Base-by-base conservation (phyloP, 1,140 invertebrate species). In the Sinonovacula constricta region DNA sequence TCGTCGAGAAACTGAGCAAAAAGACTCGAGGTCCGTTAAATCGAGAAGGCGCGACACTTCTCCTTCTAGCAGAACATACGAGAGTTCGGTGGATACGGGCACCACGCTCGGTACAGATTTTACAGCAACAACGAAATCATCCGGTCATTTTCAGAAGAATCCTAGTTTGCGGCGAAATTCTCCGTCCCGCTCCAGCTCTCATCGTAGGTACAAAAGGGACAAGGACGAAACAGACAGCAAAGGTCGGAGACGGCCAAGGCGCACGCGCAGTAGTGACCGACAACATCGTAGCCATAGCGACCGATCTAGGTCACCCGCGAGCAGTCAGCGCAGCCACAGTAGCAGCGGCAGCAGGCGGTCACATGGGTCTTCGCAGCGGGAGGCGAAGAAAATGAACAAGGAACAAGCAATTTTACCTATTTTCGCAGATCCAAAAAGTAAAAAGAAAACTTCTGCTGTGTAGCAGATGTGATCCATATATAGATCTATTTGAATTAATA, bases 81-180 rank as follows among this genome's bases (percentile, higher is more conserved):
- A 75, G 15, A 75, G 72, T 75, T 75, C 72, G n/a, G 72, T 63
- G 31, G 60, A 45, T 3, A 75, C 72, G 1, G 30, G 36, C 45
- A 39, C 59, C 3, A 66, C 72, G 26, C 39, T 66, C 31, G 72
- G 72, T 12, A 70, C 68, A 18, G 68, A 70, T 5, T 69, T 69
- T 56, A 75, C 71, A 31, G 49, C 39, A 10, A 75, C 72, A 31
- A 75, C 72, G 2, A 34, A 28, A 18, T 24, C 22, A 7, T 75
- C 72, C 1, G 59, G 56, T 22, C 18, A 54, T 12, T 75, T 75
- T 53, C 49, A 54, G 15, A 75, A 75, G n/a, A 75, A 75, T 45
- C 72, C 72, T 5, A 75, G 72, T 75, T 60, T 75, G 15, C 26
- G 72, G n/a, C 26, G 72, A 75, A 75, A 75, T 66, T 75, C 72